phyloP scores from a whole-genome alignment of 2,797 vertebrate species.

The Schizothorax lantsangensis region DNA sequence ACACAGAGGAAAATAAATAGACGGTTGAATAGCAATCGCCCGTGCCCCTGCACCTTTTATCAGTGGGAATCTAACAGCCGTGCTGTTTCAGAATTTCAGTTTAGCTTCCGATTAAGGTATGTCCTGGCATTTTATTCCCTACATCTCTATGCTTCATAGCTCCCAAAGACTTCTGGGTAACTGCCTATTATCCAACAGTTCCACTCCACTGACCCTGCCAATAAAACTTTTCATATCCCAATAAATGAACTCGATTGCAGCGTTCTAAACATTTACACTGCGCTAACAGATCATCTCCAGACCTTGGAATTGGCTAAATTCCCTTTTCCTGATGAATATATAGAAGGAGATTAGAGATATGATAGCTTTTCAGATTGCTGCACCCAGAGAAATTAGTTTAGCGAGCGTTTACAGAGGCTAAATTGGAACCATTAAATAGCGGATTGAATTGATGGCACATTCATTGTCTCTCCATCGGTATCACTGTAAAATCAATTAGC shows the following conservation, averaged over 20 bases:
- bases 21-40: constrained; percentile 84
- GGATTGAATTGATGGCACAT: constrained; percentile 99
- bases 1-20: constrained; percentile 86
- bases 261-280: constrained; percentile 99
- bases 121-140: constrained; percentile 97
- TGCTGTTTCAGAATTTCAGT: constrained; percentile 90
- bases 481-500: constrained; percentile 99
- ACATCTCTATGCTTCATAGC: constrained; percentile 98
- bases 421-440: constrained; percentile 99
- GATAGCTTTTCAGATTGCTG: constrained; percentile 99
- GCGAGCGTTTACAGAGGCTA: constrained; percentile 99
- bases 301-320: constrained; percentile 99
- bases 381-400: constrained; percentile 99
- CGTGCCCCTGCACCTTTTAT: constrained; percentile 83
- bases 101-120: constrained; percentile 99
- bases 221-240: constrained; percentile 99
- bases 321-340: constrained; percentile 99
- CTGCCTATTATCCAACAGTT: constrained; percentile 99
- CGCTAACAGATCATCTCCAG: constrained; percentile 99
- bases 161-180: constrained; percentile 99
- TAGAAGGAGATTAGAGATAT: constrained; percentile 99
- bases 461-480: constrained; percentile 99
- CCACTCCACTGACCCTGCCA: constrained; percentile 99
- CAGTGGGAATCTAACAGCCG: constrained; percentile 87
- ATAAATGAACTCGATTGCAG: constrained; percentile 99